Base-by-base conservation (phyloP, 2,113 vertebrate genomes). In the Calonectris borealis region DNA sequence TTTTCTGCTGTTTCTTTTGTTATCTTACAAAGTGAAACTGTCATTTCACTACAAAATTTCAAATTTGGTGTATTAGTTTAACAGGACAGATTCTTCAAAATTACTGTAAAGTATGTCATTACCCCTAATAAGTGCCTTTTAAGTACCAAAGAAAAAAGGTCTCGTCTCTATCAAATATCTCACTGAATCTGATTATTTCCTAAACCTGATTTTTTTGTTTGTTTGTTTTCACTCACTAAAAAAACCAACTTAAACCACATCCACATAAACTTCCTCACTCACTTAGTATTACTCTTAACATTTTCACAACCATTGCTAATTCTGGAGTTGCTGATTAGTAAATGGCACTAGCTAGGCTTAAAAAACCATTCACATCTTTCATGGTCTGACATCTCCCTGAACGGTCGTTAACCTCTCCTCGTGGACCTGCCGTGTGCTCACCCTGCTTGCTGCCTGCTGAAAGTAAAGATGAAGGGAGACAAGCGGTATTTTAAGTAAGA, bases 1-100 rank as follows among this genome's bases (percentile, higher is more conserved):
- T 46, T 83, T 95, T 76, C 38, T 83, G 25, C 62, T 69, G 15
- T n/a, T 90, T 71, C 49, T 91, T 72, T 58, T 77, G 25, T 77
- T 11, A 5, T 20, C 14, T 66, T 89, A 34, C 1, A 0, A 20
- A 76, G 20, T 49, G 32, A 31, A 91, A 42, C 18, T 85, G 17
- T 55, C 4, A 40, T 84, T 91, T 82, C 25, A 38, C 10, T 31
- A 64, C 52, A 89, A 34, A 60, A 51, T 68, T 84, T 79, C 32
- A 38, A 17, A 66, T 71, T 26, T 38, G 11, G 3, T 51, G 0
- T 92, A 10, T 83, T 69, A 65, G 8, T 80, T 77, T 78, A 92
- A 81, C 16, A n/a, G 17, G 27, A 24, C 4, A 42, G 46, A 44
- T 66, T 86, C 32, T 94, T 82, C 68, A 60, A 16, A 90, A 60